phyloP scores from a whole-genome alignment of 2,113 vertebrate species.

The Tachycineta bicolor region DNA sequence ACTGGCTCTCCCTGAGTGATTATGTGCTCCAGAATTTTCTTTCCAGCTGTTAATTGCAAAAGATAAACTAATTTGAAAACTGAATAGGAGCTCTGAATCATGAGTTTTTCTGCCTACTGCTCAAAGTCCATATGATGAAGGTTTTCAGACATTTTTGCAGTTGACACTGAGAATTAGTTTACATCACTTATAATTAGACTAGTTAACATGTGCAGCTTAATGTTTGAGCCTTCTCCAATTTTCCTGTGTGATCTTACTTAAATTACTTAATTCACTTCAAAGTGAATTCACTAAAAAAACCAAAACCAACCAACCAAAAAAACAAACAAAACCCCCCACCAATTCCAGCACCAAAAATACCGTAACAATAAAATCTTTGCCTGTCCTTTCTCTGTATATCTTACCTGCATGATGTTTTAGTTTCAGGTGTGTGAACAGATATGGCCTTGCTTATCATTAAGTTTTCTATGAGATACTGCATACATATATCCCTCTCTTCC shows the following conservation, averaged over 20 bases:
- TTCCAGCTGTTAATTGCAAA: neutral
- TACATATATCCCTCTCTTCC: accelerated
- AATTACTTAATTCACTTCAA: neutral
- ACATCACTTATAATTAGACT: neutral
- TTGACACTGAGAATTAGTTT: neutral
- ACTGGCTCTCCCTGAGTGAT: neutral
- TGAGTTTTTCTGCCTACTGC: neutral
- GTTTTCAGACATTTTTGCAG: neutral
- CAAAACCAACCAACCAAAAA: neutral
- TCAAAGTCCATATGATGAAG: neutral
- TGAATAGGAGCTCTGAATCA: neutral
- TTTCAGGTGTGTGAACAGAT: neutral
- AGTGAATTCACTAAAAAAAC: neutral
- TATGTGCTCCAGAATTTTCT: neutral
- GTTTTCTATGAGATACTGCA: neutral
- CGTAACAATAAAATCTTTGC: neutral
- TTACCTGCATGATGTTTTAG: neutral
- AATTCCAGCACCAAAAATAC: neutral
- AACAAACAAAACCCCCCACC: accelerated
- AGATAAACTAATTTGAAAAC: neutral
- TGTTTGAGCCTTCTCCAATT: neutral
- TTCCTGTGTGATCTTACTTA: neutral
- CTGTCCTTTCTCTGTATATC: neutral
- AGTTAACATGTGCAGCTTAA: neutral
- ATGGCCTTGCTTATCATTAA: neutral